Evolutionary conservation across 2,888 invertebrate species (phyloP), one percentile per base, ranked within the genome.

Genomic region (Cepaea hortensis): DNA sequence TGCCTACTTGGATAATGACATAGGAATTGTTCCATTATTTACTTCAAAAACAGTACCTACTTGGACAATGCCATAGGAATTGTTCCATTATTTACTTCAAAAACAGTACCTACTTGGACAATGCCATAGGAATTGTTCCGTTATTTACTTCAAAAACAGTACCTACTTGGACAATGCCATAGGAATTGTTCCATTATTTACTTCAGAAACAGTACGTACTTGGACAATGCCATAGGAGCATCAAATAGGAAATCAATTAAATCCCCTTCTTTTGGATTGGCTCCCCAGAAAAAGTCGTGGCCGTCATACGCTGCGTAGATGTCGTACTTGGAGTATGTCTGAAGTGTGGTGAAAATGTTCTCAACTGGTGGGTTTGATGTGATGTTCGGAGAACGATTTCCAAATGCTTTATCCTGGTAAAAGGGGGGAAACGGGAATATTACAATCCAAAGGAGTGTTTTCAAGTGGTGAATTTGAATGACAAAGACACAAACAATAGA

Each of bases 221-320:
- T 85, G 20, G 55, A 23, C 73, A 81, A 61, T 4, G 68, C 50
- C 35, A 81, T n/a, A 23, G 86, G 82, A 15, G 23, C 18, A 11
- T 82, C 55, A 77, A 82, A 86, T 23, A 86, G 13, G 70, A 86
- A 86, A 55, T 86, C 86, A 6, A 86, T 70, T n/a, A 82, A 3
- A 77, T 86, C 86, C 23, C 82, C 86, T 65, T 68, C 61, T 72
- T 80, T 82, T 3, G 86, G 86, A 48, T 55, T 86, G 46, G 50
- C 35, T 62, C 76, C 86, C 82, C 82, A 82, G 82, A 86, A 86
- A 23, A 82, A 61, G 55, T 61, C 82, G 3, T 82, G 50, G 18
- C 86, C 86, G 50, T 70, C 70, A 62, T 86, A 86, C 2, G 77
- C 81, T 23, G 65, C n/a, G 46, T 70, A 86, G 6, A 86, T 82